Percentiles rank a stretch among this genome's conserved stretches.
Conservation (phyloP, 2,113 vertebrate species). For the Zapornia atra region DNA sequence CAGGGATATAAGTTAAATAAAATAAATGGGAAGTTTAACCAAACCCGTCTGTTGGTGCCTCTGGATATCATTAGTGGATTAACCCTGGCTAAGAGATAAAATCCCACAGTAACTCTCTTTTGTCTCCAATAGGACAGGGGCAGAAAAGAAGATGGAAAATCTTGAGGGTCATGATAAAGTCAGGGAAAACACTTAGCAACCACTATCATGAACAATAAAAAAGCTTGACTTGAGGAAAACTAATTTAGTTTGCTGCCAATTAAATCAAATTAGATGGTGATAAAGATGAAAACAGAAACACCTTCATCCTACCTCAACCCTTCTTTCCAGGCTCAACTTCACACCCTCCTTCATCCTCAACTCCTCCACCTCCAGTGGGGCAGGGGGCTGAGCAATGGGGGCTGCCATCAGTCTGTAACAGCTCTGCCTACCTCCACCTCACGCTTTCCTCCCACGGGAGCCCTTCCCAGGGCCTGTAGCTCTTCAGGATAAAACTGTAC, state of each 20-base stretch:
- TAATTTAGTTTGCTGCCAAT: not conserved
- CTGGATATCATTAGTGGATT: not conserved
- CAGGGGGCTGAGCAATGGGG: no score
- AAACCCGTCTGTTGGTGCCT: not conserved
- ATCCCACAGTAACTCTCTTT: fast-evolving
- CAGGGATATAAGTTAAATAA: not conserved
- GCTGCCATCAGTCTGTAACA: fast-evolving
- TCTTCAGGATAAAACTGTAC: not conserved
- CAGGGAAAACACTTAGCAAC: not conserved
- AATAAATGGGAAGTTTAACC: not conserved
- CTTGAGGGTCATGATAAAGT: not conserved
- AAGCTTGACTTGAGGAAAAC: not conserved
- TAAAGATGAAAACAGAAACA: not conserved
- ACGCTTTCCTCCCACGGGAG: fast-evolving
- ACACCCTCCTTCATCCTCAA: fast-evolving
- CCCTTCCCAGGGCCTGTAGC: not conserved
- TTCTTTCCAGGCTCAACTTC: not conserved
- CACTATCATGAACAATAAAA: fast-evolving
- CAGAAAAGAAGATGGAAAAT: not conserved
- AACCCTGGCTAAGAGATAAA: not conserved
- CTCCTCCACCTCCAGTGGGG: fast-evolving
- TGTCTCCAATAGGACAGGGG: not conserved
- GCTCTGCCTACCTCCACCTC: not conserved
- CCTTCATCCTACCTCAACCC: fast-evolving
- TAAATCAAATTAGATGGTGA: not conserved